Evolutionary conservation across 2,888 invertebrate genomes (phyloP).

Genomic region (Piscicola geometra): DNA sequence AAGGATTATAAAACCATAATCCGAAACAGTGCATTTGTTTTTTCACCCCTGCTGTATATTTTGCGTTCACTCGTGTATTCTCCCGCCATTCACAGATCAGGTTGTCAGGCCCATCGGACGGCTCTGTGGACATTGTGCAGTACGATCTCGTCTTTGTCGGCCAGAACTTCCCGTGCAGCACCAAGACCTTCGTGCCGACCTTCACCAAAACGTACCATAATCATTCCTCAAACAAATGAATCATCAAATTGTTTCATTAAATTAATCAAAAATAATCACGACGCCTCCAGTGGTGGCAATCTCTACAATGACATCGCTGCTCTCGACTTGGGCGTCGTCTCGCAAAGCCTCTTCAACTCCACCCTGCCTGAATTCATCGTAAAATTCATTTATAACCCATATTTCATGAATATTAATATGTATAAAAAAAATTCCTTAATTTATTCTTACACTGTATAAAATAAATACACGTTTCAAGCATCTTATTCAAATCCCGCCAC

Average conservation of each 20-base stretch:
- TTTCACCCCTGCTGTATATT: too few relatives aligned
- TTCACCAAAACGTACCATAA: constrained; percentile 20
- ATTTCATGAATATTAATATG: background rate
- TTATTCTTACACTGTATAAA: too few relatives aligned
- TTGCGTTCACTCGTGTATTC: too few relatives aligned
- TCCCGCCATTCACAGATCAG: too few relatives aligned
- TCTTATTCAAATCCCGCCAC: too few relatives aligned
- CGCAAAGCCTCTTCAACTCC: constrained; percentile 43
- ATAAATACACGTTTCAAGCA: too few relatives aligned
- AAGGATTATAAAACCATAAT: too few relatives aligned
- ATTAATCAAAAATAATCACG: too few relatives aligned
- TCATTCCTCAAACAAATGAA: too few relatives aligned
- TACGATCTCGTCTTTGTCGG: constrained; percentile 28
- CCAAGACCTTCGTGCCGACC: background rate
- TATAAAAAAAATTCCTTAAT: background rate
- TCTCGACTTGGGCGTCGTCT: constrained; percentile 46
- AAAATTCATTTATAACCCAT: background rate
- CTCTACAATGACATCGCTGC: constrained; percentile 44
- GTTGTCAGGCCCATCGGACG: constrained; percentile 12
- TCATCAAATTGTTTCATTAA: too few relatives aligned
- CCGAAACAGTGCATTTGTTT: too few relatives aligned
- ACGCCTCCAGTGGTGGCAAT: background rate
- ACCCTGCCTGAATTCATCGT: constrained; percentile 42
- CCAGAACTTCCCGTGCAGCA: constrained; percentile 31
- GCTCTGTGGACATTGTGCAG: constrained; percentile 22